These are phyloP conservation scores for Diloba caeruleocephala DNA, from an alignment of 2,888 invertebrate species.

Conservation along the genomic window DNA sequence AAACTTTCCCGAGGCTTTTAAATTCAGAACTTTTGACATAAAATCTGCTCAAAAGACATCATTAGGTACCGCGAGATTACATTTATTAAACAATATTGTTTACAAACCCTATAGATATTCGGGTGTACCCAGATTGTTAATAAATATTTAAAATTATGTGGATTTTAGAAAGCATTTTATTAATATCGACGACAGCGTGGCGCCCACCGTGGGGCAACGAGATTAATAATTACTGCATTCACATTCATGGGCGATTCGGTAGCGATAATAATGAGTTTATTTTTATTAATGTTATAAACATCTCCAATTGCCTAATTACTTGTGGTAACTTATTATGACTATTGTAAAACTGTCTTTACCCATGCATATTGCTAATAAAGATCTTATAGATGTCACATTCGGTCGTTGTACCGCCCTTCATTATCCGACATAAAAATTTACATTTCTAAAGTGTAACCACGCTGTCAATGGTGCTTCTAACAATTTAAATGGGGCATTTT, in stretches of 20 bases:
- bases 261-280: slow-evolving; percentile 20
- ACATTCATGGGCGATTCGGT: slow-evolving; percentile 46
- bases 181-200: slow-evolving; percentile 62
- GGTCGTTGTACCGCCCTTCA: neutral
- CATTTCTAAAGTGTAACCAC: slow-evolving; percentile 37
- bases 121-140: no score
- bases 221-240: slow-evolving; percentile 63
- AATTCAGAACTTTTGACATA: slow-evolving; percentile 34
- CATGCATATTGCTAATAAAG: no score
- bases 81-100: no score
- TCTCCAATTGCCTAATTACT: no score
- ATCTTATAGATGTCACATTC: no score
- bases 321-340: no score
- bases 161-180: slow-evolving; percentile 52
- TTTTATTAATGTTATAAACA: no score
- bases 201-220: slow-evolving; percentile 72
- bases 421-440: slow-evolving; percentile 12
- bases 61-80: no score
- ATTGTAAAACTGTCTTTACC: no score
- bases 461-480: slow-evolving; percentile 46
- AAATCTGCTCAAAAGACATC: slow-evolving; percentile 21
- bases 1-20: slow-evolving; percentile 34
- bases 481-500: slow-evolving; percentile 48
- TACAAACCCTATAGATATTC: no score
- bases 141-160: no score